Conservation (phyloP, 2,113 vertebrate species). For the Gadus macrocephalus region DNA sequence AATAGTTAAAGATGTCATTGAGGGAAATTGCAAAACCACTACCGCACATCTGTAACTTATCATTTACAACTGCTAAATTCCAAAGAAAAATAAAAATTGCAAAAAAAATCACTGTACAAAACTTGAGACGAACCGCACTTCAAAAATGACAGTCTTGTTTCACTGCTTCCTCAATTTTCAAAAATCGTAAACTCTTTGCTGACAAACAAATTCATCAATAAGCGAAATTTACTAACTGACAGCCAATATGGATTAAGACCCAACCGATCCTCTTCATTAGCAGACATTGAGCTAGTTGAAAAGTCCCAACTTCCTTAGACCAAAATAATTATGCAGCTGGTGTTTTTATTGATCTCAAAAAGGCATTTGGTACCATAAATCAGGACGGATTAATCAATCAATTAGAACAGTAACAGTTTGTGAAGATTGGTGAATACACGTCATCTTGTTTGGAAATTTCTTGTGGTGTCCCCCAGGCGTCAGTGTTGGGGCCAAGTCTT, state of each 20-base stretch:
- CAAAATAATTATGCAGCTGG: constrained; percentile 3
- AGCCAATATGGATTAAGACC: too few species aligned
- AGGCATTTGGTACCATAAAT: neutral
- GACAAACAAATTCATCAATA: neutral
- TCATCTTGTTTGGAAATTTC: too few species aligned
- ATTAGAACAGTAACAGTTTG: too few species aligned
- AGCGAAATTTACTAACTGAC: neutral
- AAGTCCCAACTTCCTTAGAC: neutral
- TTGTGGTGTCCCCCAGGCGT: too few species aligned
- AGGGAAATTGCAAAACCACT: neutral
- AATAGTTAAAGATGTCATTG: neutral
- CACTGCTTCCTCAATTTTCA: neutral
- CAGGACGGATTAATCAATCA: too few species aligned
- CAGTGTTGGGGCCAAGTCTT: too few species aligned
- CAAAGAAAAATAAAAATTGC: neutral
- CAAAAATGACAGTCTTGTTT: neutral
- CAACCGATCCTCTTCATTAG: neutral
- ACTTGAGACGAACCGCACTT: neutral
- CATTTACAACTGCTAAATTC: neutral
- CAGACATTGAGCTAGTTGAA: neutral
- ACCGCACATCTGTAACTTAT: neutral
- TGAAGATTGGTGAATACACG: too few species aligned
- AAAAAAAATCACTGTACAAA: neutral
- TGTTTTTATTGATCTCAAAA: constrained; percentile 16
- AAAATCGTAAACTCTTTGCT: neutral